Evolutionary conservation across 2,797 vertebrate genomes (phyloP).

Genomic region (Pangasius sanitwongsei): DNA sequence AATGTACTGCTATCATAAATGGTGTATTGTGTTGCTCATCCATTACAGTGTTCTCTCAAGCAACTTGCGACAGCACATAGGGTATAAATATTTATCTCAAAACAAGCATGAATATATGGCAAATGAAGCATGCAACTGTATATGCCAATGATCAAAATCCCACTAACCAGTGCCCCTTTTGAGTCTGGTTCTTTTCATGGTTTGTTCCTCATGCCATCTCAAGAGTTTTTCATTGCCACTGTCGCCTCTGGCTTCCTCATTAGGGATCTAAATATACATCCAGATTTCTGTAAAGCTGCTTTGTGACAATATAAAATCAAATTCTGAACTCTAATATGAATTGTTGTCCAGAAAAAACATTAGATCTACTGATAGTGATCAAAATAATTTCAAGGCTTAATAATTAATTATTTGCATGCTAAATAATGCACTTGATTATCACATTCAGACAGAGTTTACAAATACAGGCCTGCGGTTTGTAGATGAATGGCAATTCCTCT

Average conservation of each 20-base stretch:
- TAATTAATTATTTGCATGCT: not conserved
- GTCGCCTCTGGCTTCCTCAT: not conserved
- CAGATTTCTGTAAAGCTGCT: not conserved
- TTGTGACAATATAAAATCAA: not conserved
- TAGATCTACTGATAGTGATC: not conserved
- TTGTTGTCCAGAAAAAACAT: not conserved
- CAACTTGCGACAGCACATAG: not conserved
- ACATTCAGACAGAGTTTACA: slow-evolving; percentile 6
- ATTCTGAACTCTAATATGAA: not conserved
- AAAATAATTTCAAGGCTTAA: not conserved
- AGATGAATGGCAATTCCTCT: slow-evolving; percentile 19
- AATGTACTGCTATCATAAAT: not conserved
- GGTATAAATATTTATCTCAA: not conserved
- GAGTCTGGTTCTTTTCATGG: not conserved
- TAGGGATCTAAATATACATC: not conserved
- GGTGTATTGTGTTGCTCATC: not conserved
- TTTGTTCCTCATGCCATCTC: not conserved
- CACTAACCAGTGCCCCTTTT: not conserved
- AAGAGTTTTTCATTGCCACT: not conserved
- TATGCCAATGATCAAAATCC: not conserved
- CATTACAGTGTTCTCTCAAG: not conserved
- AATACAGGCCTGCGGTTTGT: not conserved
- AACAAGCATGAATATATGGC: not conserved
- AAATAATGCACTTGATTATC: slow-evolving; percentile 8
- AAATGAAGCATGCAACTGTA: not conserved